These are phyloP conservation scores for Nesoenas mayeri DNA, from an alignment of 2,113 vertebrate species.

Conservation along the genomic window DNA sequence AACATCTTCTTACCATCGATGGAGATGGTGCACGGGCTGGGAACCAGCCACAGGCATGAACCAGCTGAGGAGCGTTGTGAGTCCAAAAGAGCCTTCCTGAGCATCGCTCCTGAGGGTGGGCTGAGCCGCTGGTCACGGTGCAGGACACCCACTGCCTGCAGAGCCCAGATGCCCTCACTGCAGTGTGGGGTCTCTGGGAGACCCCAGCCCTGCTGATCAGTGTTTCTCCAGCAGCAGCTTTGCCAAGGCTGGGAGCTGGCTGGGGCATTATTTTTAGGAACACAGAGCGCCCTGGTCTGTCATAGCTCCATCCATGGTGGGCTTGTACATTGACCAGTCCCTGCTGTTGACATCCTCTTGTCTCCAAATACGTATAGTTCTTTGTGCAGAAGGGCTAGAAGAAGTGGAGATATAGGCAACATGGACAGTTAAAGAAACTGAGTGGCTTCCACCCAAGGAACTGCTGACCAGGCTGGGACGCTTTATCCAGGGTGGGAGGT, in stretches of 20 bases:
- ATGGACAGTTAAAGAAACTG: neutral
- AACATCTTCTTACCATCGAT: neutral
- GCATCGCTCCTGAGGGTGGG: accelerated
- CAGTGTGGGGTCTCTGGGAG: neutral
- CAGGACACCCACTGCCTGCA: neutral
- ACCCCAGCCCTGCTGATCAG: neutral
- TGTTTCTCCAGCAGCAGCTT: neutral
- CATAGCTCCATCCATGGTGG: accelerated
- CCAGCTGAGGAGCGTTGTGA: neutral
- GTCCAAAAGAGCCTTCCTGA: neutral
- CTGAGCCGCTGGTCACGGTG: accelerated
- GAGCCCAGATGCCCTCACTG: neutral
- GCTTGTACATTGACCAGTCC: neutral
- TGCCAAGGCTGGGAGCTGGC: neutral
- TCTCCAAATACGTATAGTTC: accelerated
- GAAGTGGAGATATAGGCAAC: neutral
- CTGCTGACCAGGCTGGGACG: neutral
- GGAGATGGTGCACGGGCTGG: neutral
- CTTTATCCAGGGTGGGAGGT: neutral
- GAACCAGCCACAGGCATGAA: neutral
- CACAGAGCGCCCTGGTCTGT: neutral
- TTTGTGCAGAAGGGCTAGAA: neutral
- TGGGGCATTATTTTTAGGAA: neutral
- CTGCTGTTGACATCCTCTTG: neutral
- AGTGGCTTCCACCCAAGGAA: neutral